Conservation (phyloP, 2,797 vertebrate species). For the Nannoperca australis region DNA sequence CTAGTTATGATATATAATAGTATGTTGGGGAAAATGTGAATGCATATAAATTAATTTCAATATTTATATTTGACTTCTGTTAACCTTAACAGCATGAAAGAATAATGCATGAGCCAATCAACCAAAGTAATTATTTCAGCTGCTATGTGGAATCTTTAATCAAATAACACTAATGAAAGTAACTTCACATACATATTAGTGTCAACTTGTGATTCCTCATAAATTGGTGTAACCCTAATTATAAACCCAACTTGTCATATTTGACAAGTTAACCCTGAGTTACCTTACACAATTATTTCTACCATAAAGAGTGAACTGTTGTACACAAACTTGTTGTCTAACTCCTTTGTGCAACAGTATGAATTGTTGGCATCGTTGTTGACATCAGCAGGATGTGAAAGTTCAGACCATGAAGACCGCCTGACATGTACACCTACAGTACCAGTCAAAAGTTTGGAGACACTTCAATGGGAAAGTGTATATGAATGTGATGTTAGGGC, state of each 20-base stretch:
- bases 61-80: not conserved
- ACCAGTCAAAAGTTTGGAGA: too few relatives aligned
- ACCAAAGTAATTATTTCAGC: not conserved
- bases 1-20: not conserved
- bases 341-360: not conserved
- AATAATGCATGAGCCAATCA: not conserved
- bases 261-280: not conserved
- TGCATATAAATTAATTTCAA: not conserved
- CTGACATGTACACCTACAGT: not conserved
- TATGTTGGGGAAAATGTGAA: too few relatives aligned
- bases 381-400: constrained; percentile 20
- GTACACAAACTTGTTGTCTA: not conserved
- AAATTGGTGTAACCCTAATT: not conserved
- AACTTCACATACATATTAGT: not conserved
- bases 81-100: not conserved
- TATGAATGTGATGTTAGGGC: not conserved
- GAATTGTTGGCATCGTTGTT: not conserved
- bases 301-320: not conserved
- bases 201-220: not conserved
- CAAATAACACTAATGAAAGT: too few relatives aligned
- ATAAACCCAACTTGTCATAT: not conserved
- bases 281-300: not conserved
- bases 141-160: not conserved
- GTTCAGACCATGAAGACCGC: not conserved
- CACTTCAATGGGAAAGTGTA: too few relatives aligned